Base-by-base conservation (phyloP, 2,113 vertebrate species). In the Carassius gibelio region DNA sequence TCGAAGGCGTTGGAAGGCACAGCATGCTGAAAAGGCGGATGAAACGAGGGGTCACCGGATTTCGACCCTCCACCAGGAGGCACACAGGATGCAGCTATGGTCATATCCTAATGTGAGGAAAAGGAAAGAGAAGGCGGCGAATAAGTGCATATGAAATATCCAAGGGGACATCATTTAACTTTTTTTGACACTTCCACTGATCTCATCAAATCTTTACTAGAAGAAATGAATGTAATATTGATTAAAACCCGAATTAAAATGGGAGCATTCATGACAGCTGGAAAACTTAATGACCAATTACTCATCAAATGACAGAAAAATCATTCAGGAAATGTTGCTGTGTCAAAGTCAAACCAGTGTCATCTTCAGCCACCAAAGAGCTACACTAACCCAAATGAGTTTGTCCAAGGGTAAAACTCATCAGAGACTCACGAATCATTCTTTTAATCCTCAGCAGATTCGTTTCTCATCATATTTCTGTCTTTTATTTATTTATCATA, bases 21-120 rank as follows among this genome's bases (percentile, higher is more conserved):
- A 96, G 85, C 93, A 96, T 95, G 89, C 94, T 96, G 92, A 97
- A 96, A 89, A 95, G 94, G 50, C 96, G 92, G 64, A 96, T 93
- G 83, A 97, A 96, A 85, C 95, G 94, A 0, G 95, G 94, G 4
- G 94, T 96, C 87, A 97, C 95, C 0, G 94, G 96, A 91, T 97
- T 97, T 10, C 96, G 95, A 10, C 95, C 95, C 96, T 1, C 96
- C 96, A 38, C 96, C 96, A 34, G 96, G 95, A 77, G 96, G 95
- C 30, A 94, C 95, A 84, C 96, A 97, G 0, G 96, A 95, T 10
- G 96, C 94, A 3, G 91, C 90, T 1, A 97, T 94, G 0, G 94
- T 97, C 89, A 96, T 94, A 3, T 96, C 95, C 96, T 97, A 52
- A 0, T 72, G 59, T 19, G 15, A 34, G 9, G 38, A 74, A 5